Percentiles rank a stretch among this genome's conserved stretches.
Conservation (phyloP, 2,113 vertebrate genomes). For the Nesoenas mayeri region DNA sequence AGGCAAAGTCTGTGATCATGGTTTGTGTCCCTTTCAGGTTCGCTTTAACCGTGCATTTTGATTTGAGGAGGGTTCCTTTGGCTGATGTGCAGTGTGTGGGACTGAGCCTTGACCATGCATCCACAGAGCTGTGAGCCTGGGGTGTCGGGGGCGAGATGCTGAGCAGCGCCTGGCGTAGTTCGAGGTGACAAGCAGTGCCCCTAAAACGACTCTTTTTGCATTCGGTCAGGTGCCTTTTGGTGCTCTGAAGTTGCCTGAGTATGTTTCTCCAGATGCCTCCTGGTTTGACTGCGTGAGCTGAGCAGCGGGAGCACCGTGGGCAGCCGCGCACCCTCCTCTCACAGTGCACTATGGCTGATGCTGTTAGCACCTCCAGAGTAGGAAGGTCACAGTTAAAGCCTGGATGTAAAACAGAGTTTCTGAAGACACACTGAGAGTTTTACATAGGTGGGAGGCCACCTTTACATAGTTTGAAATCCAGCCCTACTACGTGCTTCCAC, state of each 20-base stretch:
- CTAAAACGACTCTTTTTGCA: background rate
- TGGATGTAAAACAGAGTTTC: constrained; percentile 1
- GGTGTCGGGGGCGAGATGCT: background rate
- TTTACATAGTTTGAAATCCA: constrained; percentile 49
- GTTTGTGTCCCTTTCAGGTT: background rate
- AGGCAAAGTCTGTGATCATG: background rate
- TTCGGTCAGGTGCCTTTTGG: background rate
- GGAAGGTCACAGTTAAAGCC: constrained; percentile 37
- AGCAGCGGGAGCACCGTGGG: background rate
- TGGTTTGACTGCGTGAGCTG: background rate
- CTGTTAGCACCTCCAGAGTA: background rate
- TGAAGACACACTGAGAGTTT: constrained; percentile 40
- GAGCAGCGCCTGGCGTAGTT: fast-evolving
- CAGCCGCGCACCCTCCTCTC: background rate
- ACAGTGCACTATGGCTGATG: fast-evolving
- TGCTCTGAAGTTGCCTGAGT: background rate
- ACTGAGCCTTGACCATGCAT: fast-evolving
- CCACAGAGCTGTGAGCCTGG: background rate
- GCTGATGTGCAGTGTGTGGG: background rate
- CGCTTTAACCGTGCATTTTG: background rate
- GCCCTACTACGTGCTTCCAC: background rate
- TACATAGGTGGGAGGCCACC: background rate
- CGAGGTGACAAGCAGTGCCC: background rate
- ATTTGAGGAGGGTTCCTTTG: background rate
- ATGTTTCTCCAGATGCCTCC: background rate